These are phyloP conservation scores for Drosophila cardini DNA, from an alignment of 1,140 invertebrate species.

Conservation along the genomic window DNA sequence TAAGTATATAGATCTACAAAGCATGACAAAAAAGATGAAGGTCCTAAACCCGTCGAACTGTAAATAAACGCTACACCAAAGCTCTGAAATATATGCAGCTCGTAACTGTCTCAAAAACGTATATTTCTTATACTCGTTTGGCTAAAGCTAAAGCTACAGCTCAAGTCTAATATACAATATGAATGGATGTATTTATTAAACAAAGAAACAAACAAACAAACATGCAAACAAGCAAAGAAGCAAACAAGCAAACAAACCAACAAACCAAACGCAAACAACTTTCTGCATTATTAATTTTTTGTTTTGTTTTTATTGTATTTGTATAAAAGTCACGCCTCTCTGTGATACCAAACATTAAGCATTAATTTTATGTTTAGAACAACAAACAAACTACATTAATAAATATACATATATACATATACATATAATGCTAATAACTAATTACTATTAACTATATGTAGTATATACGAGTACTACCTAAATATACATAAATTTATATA, in stretches of 20 bases:
- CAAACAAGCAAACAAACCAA: background rate
- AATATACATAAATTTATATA: constrained; percentile 23
- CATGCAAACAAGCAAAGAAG: no score
- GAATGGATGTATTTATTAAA: constrained; percentile 67
- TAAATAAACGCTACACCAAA: constrained; percentile 44
- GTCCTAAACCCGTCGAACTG: constrained; percentile 34
- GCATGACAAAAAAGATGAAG: constrained; percentile 23
- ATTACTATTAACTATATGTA: constrained; percentile 30
- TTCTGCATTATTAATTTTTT: constrained; percentile 74
- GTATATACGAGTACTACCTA: constrained; percentile 45
- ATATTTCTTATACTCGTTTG: constrained; percentile 54
- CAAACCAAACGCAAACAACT: constrained; percentile 43
- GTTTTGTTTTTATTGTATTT: constrained; percentile 67
- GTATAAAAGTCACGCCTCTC: constrained; percentile 84
- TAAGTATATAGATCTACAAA: constrained; percentile 3
- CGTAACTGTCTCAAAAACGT: constrained; percentile 48
- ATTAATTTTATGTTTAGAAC: constrained; percentile 83
- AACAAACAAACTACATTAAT: constrained; percentile 68
- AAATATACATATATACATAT: constrained; percentile 24
- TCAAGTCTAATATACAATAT: constrained; percentile 60
- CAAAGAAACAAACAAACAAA: constrained; percentile 3
- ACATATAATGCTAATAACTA: constrained; percentile 43
- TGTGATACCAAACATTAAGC: constrained; percentile 84
- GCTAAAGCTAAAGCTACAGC: constrained; percentile 47
- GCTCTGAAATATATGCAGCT: constrained; percentile 37